Base-by-base conservation (phyloP, 2,113 vertebrate genomes). In the Saiga tatarica region DNA sequence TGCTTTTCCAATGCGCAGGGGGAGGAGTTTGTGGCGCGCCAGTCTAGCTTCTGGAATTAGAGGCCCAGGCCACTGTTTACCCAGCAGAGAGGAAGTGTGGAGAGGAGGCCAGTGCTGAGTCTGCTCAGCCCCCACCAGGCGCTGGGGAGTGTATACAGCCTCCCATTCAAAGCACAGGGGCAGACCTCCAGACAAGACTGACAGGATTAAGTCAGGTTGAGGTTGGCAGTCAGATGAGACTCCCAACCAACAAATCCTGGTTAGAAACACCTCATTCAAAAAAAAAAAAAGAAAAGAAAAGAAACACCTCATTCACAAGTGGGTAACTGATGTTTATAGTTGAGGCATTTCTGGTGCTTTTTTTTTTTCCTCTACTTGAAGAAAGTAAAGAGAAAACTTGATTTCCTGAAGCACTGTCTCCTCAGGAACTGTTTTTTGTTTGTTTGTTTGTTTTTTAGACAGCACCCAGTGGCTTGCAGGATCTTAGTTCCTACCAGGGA, bases 21-120 rank as follows among this genome's bases (percentile, higher is more conserved):
- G 96, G 96, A 91, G 97, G 97, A 88, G 89, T 74, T 50, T 78
- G 55, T 50, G 89, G 74, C n/a, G 8, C 1, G 5, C 36, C 21
- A 0, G 57, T 15, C 25, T 57, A 19, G 45, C 83, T 94, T 71
- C 78, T 53, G 92, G 67, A 88, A 87, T 67, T 47, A 25, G 89
- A 95, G 95, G 87, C 36, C 15, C 39, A 28, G 60, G 53, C 76
- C 76, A 25, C 59, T 64, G 76, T 79, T 71, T 79, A 81, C 88
- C 96, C 93, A 36, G 74, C 36, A 85, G 85, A 36, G 59, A 95
- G 85, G 89, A 94, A 71, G 28, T 79, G 6, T 8, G 47, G 78
- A 87, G 88, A 74, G 64, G 76, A 53, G 21, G 52, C 25, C 15
- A 59, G 11, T 85, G 39, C 81, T 45, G 52, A 64, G 57, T 74